phyloP scores from a whole-genome alignment of 2,113 vertebrate genomes.

The Heterotis niloticus region DNA sequence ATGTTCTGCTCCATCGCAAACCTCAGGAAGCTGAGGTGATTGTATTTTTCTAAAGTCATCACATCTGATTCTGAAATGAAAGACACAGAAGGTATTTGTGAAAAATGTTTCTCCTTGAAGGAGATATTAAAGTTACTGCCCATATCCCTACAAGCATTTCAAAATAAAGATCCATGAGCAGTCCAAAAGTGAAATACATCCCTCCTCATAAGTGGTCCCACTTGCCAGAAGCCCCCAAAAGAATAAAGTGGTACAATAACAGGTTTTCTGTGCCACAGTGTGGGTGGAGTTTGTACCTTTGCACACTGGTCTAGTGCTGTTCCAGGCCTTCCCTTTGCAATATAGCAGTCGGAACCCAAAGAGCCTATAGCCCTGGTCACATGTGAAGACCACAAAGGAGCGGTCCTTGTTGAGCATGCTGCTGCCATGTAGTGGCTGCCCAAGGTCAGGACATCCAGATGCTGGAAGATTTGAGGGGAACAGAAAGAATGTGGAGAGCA shows the following conservation, averaged over 20 bases:
- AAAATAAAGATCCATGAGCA: too few relatives aligned
- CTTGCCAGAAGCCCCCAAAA: not conserved
- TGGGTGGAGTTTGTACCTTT: constrained; percentile 46
- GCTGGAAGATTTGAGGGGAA: constrained; percentile 33
- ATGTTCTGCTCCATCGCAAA: constrained; percentile 15
- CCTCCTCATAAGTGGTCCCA: too few relatives aligned
- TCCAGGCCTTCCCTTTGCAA: constrained; percentile 60
- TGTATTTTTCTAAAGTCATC: constrained; percentile 40
- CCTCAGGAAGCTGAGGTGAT: constrained; percentile 20
- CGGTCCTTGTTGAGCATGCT: constrained; percentile 39
- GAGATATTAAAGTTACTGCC: not conserved
- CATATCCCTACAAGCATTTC: too few relatives aligned
- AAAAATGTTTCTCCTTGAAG: not conserved
- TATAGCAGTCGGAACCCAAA: constrained; percentile 51
- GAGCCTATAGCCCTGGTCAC: constrained; percentile 54
- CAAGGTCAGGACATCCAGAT: constrained; percentile 48
- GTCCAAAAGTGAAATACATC: too few relatives aligned
- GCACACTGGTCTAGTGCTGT: constrained; percentile 54
- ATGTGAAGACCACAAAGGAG: constrained; percentile 51
- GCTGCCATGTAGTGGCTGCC: constrained; percentile 45
- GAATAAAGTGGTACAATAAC: not conserved
- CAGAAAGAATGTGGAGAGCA: not conserved
- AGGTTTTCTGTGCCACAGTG: not conserved
- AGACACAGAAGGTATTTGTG: constrained; percentile 8
- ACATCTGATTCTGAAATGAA: constrained; percentile 49